Percentiles rank a stretch among this genome's conserved stretches.
Conservation (phyloP, 2,888 invertebrate genomes). For the Rotaria magnacalcarata region DNA sequence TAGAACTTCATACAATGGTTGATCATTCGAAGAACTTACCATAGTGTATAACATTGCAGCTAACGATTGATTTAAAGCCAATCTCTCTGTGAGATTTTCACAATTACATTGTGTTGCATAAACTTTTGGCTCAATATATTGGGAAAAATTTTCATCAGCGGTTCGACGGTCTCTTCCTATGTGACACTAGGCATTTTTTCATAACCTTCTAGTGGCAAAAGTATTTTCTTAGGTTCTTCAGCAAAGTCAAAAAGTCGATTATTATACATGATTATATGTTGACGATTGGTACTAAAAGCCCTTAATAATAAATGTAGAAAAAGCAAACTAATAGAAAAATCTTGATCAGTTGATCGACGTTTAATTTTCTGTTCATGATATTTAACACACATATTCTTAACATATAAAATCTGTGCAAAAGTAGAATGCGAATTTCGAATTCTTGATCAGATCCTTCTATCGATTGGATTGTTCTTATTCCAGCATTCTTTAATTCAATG, state of each 20-base stretch:
- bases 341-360: no score
- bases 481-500: no score
- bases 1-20: background rate
- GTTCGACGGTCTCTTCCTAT: background rate
- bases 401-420: no score
- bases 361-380: no score
- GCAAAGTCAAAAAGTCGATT: background rate
- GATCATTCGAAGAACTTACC: background rate
- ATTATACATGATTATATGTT: background rate
- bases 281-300: background rate
- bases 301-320: background rate
- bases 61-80: background rate
- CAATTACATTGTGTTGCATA: background rate
- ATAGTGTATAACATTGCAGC: background rate
- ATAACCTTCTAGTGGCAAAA: background rate
- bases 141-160: background rate
- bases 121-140: background rate
- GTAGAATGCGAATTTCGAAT: no score
- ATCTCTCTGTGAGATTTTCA: background rate
- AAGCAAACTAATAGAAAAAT: no score
- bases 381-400: no score
- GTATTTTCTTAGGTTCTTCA: background rate
- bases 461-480: no score
- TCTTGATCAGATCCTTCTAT: no score
- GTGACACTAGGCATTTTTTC: background rate